Base-by-base conservation (phyloP, 2,888 invertebrate species). In the Quadroppia sp. region DNA sequence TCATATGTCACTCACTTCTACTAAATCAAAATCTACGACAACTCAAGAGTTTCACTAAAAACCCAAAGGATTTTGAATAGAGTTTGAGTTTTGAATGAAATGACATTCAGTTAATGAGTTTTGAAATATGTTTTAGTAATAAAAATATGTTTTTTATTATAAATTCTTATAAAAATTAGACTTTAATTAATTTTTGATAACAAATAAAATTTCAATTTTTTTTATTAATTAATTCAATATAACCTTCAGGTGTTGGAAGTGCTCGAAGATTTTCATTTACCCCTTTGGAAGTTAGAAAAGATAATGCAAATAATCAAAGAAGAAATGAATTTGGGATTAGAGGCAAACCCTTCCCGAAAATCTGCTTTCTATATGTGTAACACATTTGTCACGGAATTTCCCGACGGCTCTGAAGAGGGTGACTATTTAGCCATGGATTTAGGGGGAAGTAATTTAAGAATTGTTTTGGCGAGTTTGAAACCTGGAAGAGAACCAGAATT, bases 301-400 rank as follows among this genome's bases (percentile, higher is more conserved):
- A 13, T 74, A 13, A 53, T 40, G 30, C n/a, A 71, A 13, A 32
- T 71, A 13, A 71, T 74, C 42, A 48, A 17, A 9, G 50, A 74
- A 36, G 74, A 74, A 25, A 71, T 74, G 13, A 42, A 59, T 30
- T 20, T 70, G 0, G 73, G 73, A 28, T 64, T 74, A 61, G 42
- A 48, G 25, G 71, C 56, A 17, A 53, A 42, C 28, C 73, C 53
- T 4, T 13, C 40, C 3, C 32, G 67, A 15, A 42, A 72, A 32
- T 40, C 69, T 9, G 28, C 9, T 17, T 72, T 75, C 28, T 71
- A 72, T 28, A 76, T 76, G 76, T 32, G 45, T 15, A 76, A 76
- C 61, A 77, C 77, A 36, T 77, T 67, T 53, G 61, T 76, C 4
- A 73, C 75, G 0, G 50, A 72, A 9, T 42, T 72, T 23, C 74